phyloP scores from a whole-genome alignment of 2,888 invertebrate genomes.

The Drosophila falleni region DNA sequence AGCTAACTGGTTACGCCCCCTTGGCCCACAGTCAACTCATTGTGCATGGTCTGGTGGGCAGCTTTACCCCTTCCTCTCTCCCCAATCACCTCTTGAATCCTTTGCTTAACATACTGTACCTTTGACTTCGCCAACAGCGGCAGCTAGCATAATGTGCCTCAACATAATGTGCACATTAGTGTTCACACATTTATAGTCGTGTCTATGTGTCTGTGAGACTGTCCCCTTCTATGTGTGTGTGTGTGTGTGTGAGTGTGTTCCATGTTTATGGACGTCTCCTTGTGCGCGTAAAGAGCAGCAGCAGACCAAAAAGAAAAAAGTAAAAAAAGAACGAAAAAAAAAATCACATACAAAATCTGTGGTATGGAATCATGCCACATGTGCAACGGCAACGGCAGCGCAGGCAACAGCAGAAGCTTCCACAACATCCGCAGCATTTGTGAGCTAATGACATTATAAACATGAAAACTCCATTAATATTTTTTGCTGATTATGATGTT shows the following conservation, averaged over 20 bases:
- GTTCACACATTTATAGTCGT: slow-evolving; percentile 81
- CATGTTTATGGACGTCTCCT: slow-evolving; percentile 77
- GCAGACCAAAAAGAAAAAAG: slow-evolving; percentile 32
- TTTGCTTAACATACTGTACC: slow-evolving; percentile 40
- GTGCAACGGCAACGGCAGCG: slow-evolving; percentile 59
- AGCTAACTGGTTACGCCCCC: slow-evolving; percentile 62
- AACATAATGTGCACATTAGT: slow-evolving; percentile 82
- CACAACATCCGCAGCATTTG: slow-evolving; percentile 76
- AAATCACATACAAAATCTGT: slow-evolving; percentile 77
- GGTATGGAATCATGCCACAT: slow-evolving; percentile 74
- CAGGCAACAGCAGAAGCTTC: slow-evolving; percentile 47
- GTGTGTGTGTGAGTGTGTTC: slow-evolving; percentile 40
- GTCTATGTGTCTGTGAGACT: slow-evolving; percentile 43
- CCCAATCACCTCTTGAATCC: slow-evolving; percentile 9
- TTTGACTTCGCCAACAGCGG: slow-evolving; percentile 48
- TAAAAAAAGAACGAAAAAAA: slow-evolving; percentile 30
- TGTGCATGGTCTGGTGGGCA: slow-evolving; percentile 76
- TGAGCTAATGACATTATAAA: slow-evolving; percentile 84
- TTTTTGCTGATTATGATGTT: slow-evolving; percentile 77
- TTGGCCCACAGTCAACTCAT: slow-evolving; percentile 67
- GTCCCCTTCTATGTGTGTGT: slow-evolving; percentile 26
- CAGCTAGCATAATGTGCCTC: slow-evolving; percentile 76
- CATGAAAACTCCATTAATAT: slow-evolving; percentile 83
- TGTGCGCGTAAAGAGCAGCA: slow-evolving; percentile 62
- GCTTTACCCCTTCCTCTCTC: background rate